Evolutionary conservation across 2,113 vertebrate genomes (phyloP).

Genomic region (Maccullochella peelii): DNA sequence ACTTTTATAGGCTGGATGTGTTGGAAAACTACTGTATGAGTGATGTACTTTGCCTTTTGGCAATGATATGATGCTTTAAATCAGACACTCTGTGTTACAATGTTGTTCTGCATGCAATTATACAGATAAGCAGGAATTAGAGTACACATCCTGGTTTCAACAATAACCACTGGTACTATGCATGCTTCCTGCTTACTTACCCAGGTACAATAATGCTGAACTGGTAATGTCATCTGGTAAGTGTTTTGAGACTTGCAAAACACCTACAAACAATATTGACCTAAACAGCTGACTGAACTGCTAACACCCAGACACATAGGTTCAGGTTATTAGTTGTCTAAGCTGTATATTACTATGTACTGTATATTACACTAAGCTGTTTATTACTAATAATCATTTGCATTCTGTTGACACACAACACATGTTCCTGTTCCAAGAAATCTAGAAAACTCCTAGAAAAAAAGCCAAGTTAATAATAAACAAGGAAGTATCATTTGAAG

Average conservation of each 20-base stretch:
- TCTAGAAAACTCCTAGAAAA: too few species aligned
- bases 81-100: neutral
- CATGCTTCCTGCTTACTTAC: neutral
- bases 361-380: neutral
- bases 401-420: conserved; percentile 4
- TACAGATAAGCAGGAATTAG: conserved; percentile 25
- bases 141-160: conserved; percentile 46
- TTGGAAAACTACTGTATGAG: neutral
- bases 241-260: neutral
- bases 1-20: neutral
- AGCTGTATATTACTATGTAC: neutral
- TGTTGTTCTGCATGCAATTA: neutral
- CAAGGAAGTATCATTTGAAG: conserved; percentile 45
- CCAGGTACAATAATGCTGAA: neutral
- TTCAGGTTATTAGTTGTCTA: neutral
- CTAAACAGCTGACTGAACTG: conserved; percentile 12
- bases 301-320: neutral
- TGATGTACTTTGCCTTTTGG: neutral
- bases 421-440: neutral
- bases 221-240: neutral
- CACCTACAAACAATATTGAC: neutral
- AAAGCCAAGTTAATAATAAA: conserved; percentile 47
- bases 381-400: neutral
- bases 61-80: neutral
- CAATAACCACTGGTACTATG: neutral